Percentiles rank a stretch among this genome's conserved stretches.
Conservation (phyloP, 2,888 invertebrate species). For the Limulus polyphemus region DNA sequence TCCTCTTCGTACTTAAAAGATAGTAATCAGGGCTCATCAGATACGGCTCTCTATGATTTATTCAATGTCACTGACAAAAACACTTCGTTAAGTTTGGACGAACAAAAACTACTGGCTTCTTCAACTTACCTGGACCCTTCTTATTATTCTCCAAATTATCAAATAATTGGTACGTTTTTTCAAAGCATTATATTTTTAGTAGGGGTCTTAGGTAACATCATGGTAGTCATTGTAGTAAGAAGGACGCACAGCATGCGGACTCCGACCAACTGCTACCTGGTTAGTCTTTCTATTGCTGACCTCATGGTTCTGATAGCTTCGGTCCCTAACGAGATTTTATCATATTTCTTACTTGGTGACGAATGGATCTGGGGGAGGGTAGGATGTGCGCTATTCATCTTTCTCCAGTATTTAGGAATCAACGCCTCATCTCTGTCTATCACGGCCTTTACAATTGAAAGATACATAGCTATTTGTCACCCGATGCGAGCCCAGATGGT, state of each 20-base stretch:
- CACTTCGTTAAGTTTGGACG: too few relatives aligned
- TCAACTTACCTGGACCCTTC: too few relatives aligned
- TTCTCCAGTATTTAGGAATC: slow-evolving; percentile 47
- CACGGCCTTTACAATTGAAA: slow-evolving; percentile 50
- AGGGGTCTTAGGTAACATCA: slow-evolving; percentile 45
- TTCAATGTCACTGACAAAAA: too few relatives aligned
- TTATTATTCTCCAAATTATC: too few relatives aligned
- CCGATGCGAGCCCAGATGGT: slow-evolving; percentile 47
- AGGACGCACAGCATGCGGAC: slow-evolving; percentile 42
- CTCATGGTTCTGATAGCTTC: slow-evolving; percentile 46
- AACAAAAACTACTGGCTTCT: too few relatives aligned
- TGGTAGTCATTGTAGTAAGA: slow-evolving; percentile 44
- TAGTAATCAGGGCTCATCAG: too few relatives aligned
- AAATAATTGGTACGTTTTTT: slow-evolving; percentile 1
- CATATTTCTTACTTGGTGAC: slow-evolving; percentile 40
- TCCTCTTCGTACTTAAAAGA: too few relatives aligned
- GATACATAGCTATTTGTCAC: slow-evolving; percentile 51
- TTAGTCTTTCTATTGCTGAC: slow-evolving; percentile 48
- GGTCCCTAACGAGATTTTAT: slow-evolving; percentile 44
- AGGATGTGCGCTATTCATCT: slow-evolving; percentile 43
- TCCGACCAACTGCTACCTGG: slow-evolving; percentile 51
- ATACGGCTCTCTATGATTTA: too few relatives aligned
- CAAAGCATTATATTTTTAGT: slow-evolving; percentile 42
- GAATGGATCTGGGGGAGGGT: slow-evolving; percentile 44
- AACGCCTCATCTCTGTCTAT: slow-evolving; percentile 48